Base-by-base conservation (phyloP, 1,140 invertebrate species). In the Drosophila ercepeae region DNA sequence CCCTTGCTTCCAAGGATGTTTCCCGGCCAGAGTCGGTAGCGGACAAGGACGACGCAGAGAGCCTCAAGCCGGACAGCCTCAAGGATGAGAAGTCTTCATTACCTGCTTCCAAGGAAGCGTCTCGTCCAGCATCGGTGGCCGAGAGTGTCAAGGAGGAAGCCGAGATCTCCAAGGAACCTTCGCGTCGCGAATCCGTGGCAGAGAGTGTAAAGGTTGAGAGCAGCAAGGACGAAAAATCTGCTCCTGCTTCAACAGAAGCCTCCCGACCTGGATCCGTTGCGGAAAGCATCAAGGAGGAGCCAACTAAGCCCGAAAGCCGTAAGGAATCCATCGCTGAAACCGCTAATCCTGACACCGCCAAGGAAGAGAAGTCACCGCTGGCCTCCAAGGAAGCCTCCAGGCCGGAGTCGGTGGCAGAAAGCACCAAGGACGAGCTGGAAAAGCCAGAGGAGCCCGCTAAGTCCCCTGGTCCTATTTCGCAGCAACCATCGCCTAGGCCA, bases 1-100 rank as follows among this genome's bases (percentile, higher is more conserved):
- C 32, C 1, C 6, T 27, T 8, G 53, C 50, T 13, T 89, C 79
- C 1, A 72, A 83, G 13, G 78, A 73, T 51, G 48, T 52, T 1
- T 81, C 86, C 0, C 46, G 76, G 0, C 71, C 73, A 5, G 69
- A 49, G 34, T 90, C 89, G 4, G 68, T 74, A 0, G n/a, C 53
- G 0, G 48, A 51, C 5, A 63, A 71, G 1, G 58, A 61, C 0
- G 59, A 50, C 1, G 69, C 63, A 0, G 61, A 50, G 0, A 58
- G 63, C 25, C 11, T 46, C 16, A 72, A 27, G 25, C 23, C 45
- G 34, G 72, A 63, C 23, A 14, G 27, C 1, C 57, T 51, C 4
- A 60, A 55, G 5, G 59, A 29, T 29, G 52, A 48, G 8, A 41
- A 54, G 3, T 49, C 58, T 6, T 59, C 53, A 1, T 9, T 54